Percentiles rank a stretch among this genome's conserved stretches.
Conservation (phyloP, 1,140 invertebrate genomes). For the Mactra quadrangularis region DNA sequence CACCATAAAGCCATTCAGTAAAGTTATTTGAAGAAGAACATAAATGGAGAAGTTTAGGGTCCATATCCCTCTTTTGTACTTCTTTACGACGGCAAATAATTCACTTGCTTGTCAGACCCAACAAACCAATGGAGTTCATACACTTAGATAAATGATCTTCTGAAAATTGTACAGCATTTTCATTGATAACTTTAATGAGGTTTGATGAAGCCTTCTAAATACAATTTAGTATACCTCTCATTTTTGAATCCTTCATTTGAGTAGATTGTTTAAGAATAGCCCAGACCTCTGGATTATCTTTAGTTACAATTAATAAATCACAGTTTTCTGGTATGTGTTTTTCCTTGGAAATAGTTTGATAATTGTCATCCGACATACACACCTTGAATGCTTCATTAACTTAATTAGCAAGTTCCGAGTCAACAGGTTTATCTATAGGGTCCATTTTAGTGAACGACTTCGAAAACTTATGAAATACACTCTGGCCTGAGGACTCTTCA, state of each 20-base stretch:
- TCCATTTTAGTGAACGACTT: not conserved
- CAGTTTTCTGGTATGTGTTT: conserved; percentile 16
- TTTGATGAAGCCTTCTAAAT: not conserved
- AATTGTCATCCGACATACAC: conserved; percentile 17
- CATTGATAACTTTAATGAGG: not conserved
- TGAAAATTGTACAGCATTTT: not conserved
- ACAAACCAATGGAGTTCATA: conserved; percentile 1
- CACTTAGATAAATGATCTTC: too few relatives aligned
- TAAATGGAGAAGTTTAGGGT: too few relatives aligned
- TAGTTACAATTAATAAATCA: conserved; percentile 9
- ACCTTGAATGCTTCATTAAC: conserved; percentile 28
- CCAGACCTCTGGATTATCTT: conserved; percentile 21
- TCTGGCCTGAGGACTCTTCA: too few relatives aligned
- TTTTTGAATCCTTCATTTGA: not conserved
- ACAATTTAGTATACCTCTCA: too few relatives aligned
- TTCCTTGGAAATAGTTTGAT: too few relatives aligned
- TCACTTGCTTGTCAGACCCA: conserved; percentile 1
- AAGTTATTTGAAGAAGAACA: too few relatives aligned
- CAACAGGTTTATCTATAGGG: not conserved
- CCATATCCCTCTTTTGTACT: too few relatives aligned
- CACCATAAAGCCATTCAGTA: conserved; percentile 17
- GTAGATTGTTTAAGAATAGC: too few relatives aligned
- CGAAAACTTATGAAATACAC: too few relatives aligned
- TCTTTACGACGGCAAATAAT: not conserved
- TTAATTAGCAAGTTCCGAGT: not conserved